A percentile compares a stretch with the other conserved stretches of the same genome.
Conservation (phyloP, 2,888 invertebrate genomes). For the Drosophila pseudotalamancana region DNA sequence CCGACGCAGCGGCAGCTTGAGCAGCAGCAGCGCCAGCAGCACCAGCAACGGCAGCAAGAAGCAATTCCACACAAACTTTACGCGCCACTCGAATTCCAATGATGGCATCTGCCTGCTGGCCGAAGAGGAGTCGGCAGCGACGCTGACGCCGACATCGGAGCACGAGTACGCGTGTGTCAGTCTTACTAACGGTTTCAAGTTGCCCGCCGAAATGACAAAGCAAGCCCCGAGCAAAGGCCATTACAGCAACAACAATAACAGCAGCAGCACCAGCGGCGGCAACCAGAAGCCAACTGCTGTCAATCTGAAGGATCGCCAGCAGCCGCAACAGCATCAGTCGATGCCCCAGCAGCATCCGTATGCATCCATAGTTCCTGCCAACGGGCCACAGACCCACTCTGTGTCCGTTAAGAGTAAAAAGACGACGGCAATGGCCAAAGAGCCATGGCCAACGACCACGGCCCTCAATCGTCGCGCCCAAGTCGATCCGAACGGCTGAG, state of each 20-base stretch:
- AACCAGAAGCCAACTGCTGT: constrained; percentile 11
- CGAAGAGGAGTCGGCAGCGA: constrained; percentile 81
- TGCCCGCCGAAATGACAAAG: constrained; percentile 59
- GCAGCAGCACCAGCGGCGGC: constrained; percentile 19
- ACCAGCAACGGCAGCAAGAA: constrained; percentile 73
- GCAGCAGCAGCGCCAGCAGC: constrained; percentile 75
- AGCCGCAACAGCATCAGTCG: constrained; percentile 20
- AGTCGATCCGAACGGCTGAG: constrained; percentile 84
- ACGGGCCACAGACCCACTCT: constrained; percentile 61
- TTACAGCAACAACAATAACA: constrained; percentile 38
- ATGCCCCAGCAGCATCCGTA: constrained; percentile 37
- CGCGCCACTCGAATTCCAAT: constrained; percentile 80
- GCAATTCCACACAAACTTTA: constrained; percentile 80
- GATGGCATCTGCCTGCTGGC: constrained; percentile 81
- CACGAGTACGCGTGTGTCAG: constrained; percentile 67
- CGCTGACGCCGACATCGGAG: constrained; percentile 80
- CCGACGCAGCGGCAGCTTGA: constrained; percentile 77
- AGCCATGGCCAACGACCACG: constrained; percentile 60
- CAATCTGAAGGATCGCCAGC: constrained; percentile 56
- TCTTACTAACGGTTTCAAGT: constrained; percentile 72
- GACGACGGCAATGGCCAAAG: constrained; percentile 53
- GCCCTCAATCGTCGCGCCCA: constrained; percentile 81
- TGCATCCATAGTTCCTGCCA: constrained; percentile 81
- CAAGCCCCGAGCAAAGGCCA: constrained; percentile 24
- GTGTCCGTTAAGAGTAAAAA: constrained; percentile 57